Evolutionary conservation across 2,113 vertebrate genomes (phyloP).

Genomic region (Entosphenus tridentatus): DNA sequence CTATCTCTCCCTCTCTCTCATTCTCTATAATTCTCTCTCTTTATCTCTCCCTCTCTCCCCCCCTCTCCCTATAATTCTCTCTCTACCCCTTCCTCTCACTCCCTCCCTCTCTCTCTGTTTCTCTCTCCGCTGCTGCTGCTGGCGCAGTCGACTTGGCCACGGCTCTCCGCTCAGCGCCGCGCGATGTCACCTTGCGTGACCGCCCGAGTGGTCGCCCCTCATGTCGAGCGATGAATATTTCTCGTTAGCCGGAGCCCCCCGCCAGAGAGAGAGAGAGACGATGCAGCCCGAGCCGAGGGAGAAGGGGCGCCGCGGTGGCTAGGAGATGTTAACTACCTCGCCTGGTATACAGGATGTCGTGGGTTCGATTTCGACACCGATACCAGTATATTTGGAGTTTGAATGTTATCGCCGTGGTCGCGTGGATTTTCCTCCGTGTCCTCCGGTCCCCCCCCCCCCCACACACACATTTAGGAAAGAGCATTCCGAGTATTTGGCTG

Average conservation of each 20-base stretch:
- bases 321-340: too few species aligned
- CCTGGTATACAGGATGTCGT: too few species aligned
- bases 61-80: background rate
- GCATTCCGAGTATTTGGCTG: too few species aligned
- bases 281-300: background rate
- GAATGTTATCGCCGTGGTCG: too few species aligned
- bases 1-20: too few species aligned
- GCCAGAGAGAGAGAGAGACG: background rate
- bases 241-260: too few species aligned
- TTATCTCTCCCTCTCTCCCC: background rate
- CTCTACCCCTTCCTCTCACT: background rate
- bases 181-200: background rate
- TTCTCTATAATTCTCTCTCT: background rate
- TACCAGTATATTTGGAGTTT: too few species aligned
- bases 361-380: too few species aligned
- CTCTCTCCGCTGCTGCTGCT: background rate
- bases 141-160: background rate
- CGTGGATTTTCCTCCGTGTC: too few species aligned
- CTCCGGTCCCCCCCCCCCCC: too few species aligned
- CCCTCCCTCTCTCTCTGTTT: background rate
- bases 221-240: background rate
- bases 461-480: too few species aligned
- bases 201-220: background rate
- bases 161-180: background rate
- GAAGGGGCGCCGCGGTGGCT: background rate